Evolutionary conservation across 2,888 invertebrate species (phyloP).

Genomic region (Epinotia brunnichana): DNA sequence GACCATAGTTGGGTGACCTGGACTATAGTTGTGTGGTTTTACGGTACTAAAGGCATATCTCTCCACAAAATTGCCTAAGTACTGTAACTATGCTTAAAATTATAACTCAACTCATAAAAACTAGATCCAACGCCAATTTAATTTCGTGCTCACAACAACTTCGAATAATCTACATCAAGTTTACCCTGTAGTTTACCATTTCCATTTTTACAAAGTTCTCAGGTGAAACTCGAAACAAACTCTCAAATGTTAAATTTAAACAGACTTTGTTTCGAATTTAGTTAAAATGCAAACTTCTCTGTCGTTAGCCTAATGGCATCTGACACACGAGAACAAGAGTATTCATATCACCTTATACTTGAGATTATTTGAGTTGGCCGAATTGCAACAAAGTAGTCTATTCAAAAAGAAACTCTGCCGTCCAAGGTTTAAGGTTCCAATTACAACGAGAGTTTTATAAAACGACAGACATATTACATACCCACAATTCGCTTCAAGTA

Average conservation of each 20-base stretch:
- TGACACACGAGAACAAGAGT: conserved; percentile 20
- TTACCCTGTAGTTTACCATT: conserved; percentile 1
- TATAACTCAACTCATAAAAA: not conserved
- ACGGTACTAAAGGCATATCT: too few relatives aligned
- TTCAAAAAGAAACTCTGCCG: too few relatives aligned
- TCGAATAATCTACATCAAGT: not conserved
- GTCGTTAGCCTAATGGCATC: conserved; percentile 29
- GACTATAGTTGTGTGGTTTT: too few relatives aligned
- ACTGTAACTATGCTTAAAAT: too few relatives aligned
- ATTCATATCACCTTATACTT: not conserved
- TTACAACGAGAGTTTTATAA: too few relatives aligned
- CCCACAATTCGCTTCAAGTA: not conserved
- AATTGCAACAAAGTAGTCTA: too few relatives aligned
- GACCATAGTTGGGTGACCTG: too few relatives aligned
- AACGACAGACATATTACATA: not conserved
- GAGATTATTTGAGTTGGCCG: too few relatives aligned
- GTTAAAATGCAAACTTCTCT: conserved; percentile 21
- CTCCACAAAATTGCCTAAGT: too few relatives aligned
- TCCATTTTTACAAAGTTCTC: conserved; percentile 19
- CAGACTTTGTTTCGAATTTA: conserved; percentile 25
- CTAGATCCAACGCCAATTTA: not conserved
- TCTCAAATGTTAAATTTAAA: conserved; percentile 23
- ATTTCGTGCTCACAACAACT: not conserved
- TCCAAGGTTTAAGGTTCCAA: too few relatives aligned
- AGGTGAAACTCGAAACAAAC: not conserved